phyloP scores from a whole-genome alignment of 2,113 vertebrate genomes.

The Heloderma charlesbogerti region DNA sequence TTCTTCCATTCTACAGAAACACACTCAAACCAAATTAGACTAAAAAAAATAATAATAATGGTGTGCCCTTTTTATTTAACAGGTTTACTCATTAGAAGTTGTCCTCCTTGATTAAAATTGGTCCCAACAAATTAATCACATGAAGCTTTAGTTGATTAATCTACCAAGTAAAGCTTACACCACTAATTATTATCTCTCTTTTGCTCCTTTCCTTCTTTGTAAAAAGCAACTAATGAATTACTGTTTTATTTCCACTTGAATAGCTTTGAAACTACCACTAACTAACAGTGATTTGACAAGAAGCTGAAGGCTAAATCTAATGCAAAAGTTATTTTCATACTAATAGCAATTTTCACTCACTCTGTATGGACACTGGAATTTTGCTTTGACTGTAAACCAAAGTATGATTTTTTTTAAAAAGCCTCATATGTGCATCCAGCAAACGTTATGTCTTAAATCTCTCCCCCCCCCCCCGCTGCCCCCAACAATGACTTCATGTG shows the following conservation, averaged over 20 bases:
- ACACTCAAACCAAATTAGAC: neutral
- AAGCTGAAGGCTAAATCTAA: neutral
- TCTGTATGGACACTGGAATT: conserved; percentile 47
- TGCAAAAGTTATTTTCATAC: conserved; percentile 49
- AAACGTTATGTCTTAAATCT: conserved; percentile 65
- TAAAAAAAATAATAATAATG: neutral
- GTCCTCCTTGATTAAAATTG: neutral
- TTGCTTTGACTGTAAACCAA: conserved; percentile 60
- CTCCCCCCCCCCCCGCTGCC: conserved; percentile 41
- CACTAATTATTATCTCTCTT: neutral
- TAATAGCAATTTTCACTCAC: neutral
- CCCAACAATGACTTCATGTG: conserved; percentile 63
- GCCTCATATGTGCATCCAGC: conserved; percentile 53
- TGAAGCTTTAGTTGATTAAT: neutral
- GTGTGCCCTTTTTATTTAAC: neutral
- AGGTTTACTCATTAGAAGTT: neutral
- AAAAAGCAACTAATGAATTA: neutral
- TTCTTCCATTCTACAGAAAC: neutral
- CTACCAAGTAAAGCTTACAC: neutral
- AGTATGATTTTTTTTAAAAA: conserved; percentile 50
- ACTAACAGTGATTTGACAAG: neutral
- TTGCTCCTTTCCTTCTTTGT: neutral
- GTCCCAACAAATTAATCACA: neutral
- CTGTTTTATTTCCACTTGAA: neutral
- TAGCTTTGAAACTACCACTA: conserved; percentile 10